Evolutionary conservation across 2,888 invertebrate species (phyloP), one percentile per base, ranked within the genome.

Genomic region (Leucophora obtusa): DNA sequence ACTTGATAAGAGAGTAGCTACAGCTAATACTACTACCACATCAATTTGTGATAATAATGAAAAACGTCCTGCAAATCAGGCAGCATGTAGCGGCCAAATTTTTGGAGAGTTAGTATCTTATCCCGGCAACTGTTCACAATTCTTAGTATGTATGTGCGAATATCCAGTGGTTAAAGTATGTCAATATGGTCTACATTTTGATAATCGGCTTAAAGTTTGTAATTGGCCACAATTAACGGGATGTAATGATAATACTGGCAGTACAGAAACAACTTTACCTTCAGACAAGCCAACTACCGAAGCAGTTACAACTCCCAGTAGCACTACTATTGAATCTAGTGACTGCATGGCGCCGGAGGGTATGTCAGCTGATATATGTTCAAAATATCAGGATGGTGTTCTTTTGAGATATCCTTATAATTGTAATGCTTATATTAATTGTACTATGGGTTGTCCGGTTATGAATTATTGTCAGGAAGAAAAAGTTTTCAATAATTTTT

Each of bases 401-500:
- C 33, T 82, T 9, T 15, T 58, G 4, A 60, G 59, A 5, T 87
- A 87, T 81, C 85, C 84, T 0, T 87, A 86, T 56, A 77, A 87
- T 53, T 87, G 87, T 50, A 84, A 84, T 77, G 86, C 86, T 4
- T 87, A 87, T 14, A 83, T 87, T 6, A 87, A 86, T 66, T 87
- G 87, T 28, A 86, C 85, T 0, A 9, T 58, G 3, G 79, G 76
- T 18, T 86, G 83, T 80, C 84, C 86, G 0, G 83, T 86, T 0
- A 47, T 87, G 0, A 83, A 85, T 15, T 85, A 86, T 50, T 87
- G 87, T 24, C 76, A 80, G 1, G 15, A 59, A 0, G 83, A 85
- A 15, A 86, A 86, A 65, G 83, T 84, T 7, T 87, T 87, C 28
- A 87, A 87, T 82, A 4, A 43, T 1, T 0, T 47, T 4, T 70